Base-by-base conservation (phyloP, 2,888 invertebrate genomes). In the Brachyopa scutellaris region DNA sequence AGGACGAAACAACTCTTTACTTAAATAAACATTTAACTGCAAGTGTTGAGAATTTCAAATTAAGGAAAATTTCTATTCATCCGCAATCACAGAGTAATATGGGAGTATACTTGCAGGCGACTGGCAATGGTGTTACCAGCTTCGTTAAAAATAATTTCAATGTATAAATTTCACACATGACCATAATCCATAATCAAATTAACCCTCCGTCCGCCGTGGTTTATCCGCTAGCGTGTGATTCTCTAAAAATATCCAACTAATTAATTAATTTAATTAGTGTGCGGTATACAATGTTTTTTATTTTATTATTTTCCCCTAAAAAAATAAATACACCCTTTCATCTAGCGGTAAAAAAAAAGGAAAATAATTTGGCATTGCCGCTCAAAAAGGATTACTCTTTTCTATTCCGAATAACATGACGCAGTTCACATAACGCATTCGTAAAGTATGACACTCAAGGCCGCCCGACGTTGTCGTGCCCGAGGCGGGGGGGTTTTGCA, bases 371-470 rank as follows among this genome's bases (percentile, higher is more conserved):
- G n/a, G n/a, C n/a, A n/a, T n/a, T n/a, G n/a, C n/a, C n/a, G n/a
- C n/a, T n/a, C n/a, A n/a, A 17, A 7, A 42, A 51, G 38, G 51
- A 51, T 62, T 62, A 62, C 23, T 33, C 47, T n/a, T n/a, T n/a
- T n/a, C n/a, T n/a, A n/a, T n/a, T n/a, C n/a, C n/a, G n/a, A n/a
- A n/a, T n/a, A n/a, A n/a, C n/a, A n/a, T n/a, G n/a, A n/a, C n/a
- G n/a, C n/a, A n/a, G n/a, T n/a, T n/a, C n/a, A n/a, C n/a, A n/a
- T n/a, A n/a, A n/a, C n/a, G n/a, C n/a, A n/a, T 66, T 66, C 66
- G 53, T 53, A 53, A 40, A 40, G 40, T 40, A 21, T 29, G 53
- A 42, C 8, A 13, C 45, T 59, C 66, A 66, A 66, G 66, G 66
- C 13, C 40, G 7, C 59, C 38, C 40, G 23, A n/a, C 26, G 21